Evolutionary conservation across 1,140 invertebrate species (phyloP), one percentile per base, ranked within the genome.

Genomic region (Mactra quadrangularis): DNA sequence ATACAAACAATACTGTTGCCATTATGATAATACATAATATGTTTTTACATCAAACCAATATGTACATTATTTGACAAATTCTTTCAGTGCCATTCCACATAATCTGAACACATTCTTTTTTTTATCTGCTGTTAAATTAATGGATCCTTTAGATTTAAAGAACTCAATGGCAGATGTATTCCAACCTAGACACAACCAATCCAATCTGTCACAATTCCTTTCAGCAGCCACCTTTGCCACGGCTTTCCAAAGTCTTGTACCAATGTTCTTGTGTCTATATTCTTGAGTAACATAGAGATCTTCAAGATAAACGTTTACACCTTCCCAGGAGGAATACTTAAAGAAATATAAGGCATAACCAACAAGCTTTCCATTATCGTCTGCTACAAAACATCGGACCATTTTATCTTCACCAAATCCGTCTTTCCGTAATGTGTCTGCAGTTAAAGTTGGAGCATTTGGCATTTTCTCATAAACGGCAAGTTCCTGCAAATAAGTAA

Each of bases 181-280:
- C 97, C 97, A 97, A n/a, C 95, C 94, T 9, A 97, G 91, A 0
- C 97, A 96, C 86, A 95, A 94, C 87, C 97, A 97, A 85, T 97
- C 95, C 38, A 97, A 87, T 53, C 96, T 93, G 0, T 86, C 89
- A 86, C 95, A 96, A 3, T 94, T 92, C 1, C 92, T 92, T 3
- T 94, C 88, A 2, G 93, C 83, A 0, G 95, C 96, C 87, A 94
- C 93, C 94, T 96, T 94, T 0, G 95, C 95, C n/a, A 97, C 94
- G 38, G 94, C 91, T 77, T 94, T 90, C 78, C 97, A 95, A 3
- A 98, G 92, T 82, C 92, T 93, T n/a, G 93, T 94, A 0, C 97
- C 97, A 70, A 97, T 93, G 3, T 96, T 95, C 35, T 93, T 93
- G 0, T 94, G 93, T 50, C 97, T 93, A 89, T 95, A 95, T 7